Conservation (phyloP, 2,113 vertebrate species). For the Eudyptes chrysolophus region DNA sequence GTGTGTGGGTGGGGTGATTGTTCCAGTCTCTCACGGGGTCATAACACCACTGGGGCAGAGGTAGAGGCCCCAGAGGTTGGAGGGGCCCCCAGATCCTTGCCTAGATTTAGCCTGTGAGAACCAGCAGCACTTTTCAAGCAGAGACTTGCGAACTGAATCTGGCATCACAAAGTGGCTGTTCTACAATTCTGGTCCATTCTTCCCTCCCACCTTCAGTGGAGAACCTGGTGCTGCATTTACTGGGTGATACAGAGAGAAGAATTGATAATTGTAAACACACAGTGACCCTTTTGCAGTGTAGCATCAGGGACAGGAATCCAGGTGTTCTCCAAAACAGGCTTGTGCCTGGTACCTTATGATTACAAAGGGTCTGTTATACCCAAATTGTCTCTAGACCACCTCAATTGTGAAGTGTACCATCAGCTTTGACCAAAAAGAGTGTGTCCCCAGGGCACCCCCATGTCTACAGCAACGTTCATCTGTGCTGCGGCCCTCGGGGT, state of each 20-base stretch:
- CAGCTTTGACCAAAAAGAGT: background rate
- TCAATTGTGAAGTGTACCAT: background rate
- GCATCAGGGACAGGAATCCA: background rate
- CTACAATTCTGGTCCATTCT: background rate
- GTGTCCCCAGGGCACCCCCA: accelerated
- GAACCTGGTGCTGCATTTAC: background rate
- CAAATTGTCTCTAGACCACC: background rate
- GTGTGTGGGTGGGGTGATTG: background rate
- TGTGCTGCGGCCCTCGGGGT: background rate
- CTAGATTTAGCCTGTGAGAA: background rate
- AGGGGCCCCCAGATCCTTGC: background rate
- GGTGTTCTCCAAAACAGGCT: background rate
- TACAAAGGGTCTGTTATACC: background rate
- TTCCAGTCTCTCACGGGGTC: background rate
- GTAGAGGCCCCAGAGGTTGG: background rate
- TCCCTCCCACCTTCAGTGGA: background rate
- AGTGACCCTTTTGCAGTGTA: background rate
- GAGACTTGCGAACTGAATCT: background rate
- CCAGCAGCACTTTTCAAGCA: background rate
- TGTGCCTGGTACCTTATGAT: background rate
- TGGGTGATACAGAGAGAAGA: background rate
- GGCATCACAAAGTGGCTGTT: background rate
- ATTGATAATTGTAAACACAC: background rate
- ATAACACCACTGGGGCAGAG: background rate
- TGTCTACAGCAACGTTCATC: background rate